Evolutionary conservation across 2,113 vertebrate species (phyloP), one percentile per base, ranked within the genome.

Genomic region (Austrofundulus limnaeus): DNA sequence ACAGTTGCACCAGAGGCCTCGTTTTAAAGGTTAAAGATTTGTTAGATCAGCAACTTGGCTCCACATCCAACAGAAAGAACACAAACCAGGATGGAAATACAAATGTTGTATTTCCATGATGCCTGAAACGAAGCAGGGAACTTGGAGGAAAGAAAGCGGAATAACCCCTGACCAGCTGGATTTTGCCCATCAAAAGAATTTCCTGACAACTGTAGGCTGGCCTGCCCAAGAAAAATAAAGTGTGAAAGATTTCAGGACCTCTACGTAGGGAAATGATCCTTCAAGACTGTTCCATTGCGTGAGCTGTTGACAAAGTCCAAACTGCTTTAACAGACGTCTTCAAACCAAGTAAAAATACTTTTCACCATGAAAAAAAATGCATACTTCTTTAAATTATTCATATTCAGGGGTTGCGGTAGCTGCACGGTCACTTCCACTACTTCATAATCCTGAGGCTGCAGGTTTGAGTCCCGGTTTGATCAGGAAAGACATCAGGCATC

Each of bases 211-310:
- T 85, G 80, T 66, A 61, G 65, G 75, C 80, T 45, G n/a, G 61
- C n/a, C 65, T 38, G 4, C 70, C 86, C 86, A 91, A 87, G 80
- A 87, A 89, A 85, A 92, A 90, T 67, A 89, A 73, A 77, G 75
- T 74, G 58, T 76, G 77, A 75, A 63, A 78, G 81, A 74, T 85
- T 88, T 85, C 72, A 53, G 71, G 37, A 61, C 73, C 70, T 84
- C 79, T 70, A 70, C 63, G 80, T 53, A 63, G 66, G 75, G 76
- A 82, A 87, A 70, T 28, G 37, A 75, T 80, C 77, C 75, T 80
- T 78, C 52, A 69, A 49, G 68, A 79, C 64, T 75, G 43, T 81
- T 78, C 78, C 82, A 78, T 73, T 80, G 58, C 73, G 48, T 64
- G 61, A 76, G 57, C 61, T 38, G 43, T 21, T 66, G 80, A 82